Conservation (phyloP, 2,797 vertebrate genomes). For the Bryconaethiops microstoma region DNA sequence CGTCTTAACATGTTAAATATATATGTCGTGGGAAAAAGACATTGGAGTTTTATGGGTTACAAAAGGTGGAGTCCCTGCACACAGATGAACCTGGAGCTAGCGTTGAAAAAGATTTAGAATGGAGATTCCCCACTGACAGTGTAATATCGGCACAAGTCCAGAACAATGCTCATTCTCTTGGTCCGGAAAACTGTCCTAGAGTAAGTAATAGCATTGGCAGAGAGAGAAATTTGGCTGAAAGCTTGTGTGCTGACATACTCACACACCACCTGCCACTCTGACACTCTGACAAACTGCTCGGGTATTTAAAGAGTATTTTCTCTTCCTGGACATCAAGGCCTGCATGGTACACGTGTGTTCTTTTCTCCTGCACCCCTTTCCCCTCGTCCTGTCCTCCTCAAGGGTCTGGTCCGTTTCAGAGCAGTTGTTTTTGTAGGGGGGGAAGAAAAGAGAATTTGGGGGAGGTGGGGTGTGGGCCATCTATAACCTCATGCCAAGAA, state of each 20-base stretch:
- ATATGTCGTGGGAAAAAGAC: neutral
- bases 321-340: constrained; percentile 60
- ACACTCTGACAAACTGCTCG: constrained; percentile 4
- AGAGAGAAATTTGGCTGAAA: constrained; percentile 8
- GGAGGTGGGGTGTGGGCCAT: constrained; percentile 23
- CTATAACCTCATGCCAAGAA: constrained; percentile 33
- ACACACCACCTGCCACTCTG: constrained; percentile 23
- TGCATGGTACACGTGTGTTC: constrained; percentile 50
- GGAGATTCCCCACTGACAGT: constrained; percentile 6
- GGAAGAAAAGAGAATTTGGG: constrained; percentile 14
- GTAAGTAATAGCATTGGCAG: neutral
- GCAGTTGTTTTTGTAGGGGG: neutral
- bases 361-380: constrained; percentile 10
- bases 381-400: constrained; percentile 19
- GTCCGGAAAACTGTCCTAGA: neutral
- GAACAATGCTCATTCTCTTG: neutral
- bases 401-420: neutral
- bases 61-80: neutral
- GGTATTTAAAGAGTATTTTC: neutral
- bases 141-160: constrained; percentile 1
- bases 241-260: neutral
- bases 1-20: neutral
- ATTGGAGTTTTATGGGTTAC: neutral
- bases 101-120: constrained; percentile 6
- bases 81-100: neutral